phyloP scores from a whole-genome alignment of 1,140 invertebrate genomes.

The Lepidostoma basale region DNA sequence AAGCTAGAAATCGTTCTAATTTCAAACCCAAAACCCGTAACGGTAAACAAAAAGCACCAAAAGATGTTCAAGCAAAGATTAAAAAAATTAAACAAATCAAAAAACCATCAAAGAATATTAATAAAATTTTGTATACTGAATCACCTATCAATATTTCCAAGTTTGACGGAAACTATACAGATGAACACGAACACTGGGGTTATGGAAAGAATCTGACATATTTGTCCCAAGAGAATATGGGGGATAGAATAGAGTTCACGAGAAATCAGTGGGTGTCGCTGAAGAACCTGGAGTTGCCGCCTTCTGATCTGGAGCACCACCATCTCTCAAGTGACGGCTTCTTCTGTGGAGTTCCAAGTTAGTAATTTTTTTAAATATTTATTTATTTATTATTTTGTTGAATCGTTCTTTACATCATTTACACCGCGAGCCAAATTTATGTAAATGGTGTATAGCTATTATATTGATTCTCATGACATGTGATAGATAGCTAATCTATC shows the following conservation, averaged over 20 bases:
- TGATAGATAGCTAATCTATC: too few species aligned
- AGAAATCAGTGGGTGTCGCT: slow-evolving; percentile 59
- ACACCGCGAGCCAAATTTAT: too few species aligned
- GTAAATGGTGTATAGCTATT: too few species aligned
- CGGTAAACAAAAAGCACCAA: slow-evolving; percentile 51
- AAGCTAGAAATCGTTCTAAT: slow-evolving; percentile 54
- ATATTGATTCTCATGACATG: too few species aligned
- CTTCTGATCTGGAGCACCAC: slow-evolving; percentile 54
- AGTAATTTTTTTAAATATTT: slow-evolving; percentile 36
- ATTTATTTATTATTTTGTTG: too few species aligned
- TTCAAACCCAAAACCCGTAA: slow-evolving; percentile 55
- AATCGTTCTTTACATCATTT: too few species aligned
- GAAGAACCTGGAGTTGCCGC: slow-evolving; percentile 55
- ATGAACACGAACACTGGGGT: slow-evolving; percentile 57
- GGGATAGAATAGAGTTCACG: slow-evolving; percentile 57
- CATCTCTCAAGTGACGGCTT: slow-evolving; percentile 65
- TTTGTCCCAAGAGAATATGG: slow-evolving; percentile 57
- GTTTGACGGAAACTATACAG: slow-evolving; percentile 49
- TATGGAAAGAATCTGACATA: slow-evolving; percentile 59
- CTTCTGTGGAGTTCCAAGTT: slow-evolving; percentile 71
- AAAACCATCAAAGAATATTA: slow-evolving; percentile 47
- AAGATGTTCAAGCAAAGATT: slow-evolving; percentile 47
- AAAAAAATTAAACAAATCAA: slow-evolving; percentile 57
- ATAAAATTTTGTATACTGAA: slow-evolving; percentile 45
- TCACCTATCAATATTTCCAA: slow-evolving; percentile 51